Conservation (phyloP, 1,140 invertebrate genomes). For the Leguminivora glycinivorella region DNA sequence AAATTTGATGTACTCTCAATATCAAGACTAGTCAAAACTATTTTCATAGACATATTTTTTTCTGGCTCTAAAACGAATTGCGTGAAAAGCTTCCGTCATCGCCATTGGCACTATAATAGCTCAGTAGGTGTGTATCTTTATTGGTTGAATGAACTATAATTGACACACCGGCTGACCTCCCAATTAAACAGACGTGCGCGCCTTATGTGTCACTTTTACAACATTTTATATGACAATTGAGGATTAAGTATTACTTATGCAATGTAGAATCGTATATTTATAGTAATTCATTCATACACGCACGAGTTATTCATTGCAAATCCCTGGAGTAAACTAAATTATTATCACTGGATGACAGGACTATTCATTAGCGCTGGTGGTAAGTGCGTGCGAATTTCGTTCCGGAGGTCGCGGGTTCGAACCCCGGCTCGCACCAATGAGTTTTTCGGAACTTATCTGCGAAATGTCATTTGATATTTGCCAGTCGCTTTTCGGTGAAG, state of each 20-base stretch:
- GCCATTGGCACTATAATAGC: slow-evolving; percentile 49
- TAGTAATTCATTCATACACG: background rate
- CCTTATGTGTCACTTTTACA: slow-evolving; percentile 31
- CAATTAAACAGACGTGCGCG: slow-evolving; percentile 62
- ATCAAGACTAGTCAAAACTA: too few relatives aligned
- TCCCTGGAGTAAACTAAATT: background rate
- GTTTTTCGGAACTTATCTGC: too few relatives aligned
- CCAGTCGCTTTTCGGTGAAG: too few relatives aligned
- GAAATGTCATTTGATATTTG: too few relatives aligned
- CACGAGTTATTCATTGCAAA: background rate
- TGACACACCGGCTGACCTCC: slow-evolving; percentile 73
- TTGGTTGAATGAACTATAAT: slow-evolving; percentile 75
- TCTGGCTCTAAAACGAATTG: too few relatives aligned
- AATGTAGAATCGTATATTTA: background rate
- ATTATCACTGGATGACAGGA: background rate
- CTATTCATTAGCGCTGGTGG: too few relatives aligned
- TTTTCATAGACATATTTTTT: too few relatives aligned
- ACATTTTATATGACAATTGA: slow-evolving; percentile 5
- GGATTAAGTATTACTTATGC: slow-evolving; percentile 1
- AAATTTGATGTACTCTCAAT: too few relatives aligned
- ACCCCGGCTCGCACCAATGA: too few relatives aligned
- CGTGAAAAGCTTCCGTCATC: too few relatives aligned
- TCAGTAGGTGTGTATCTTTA: slow-evolving; percentile 71
- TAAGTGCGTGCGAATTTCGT: too few relatives aligned
- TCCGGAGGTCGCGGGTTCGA: too few relatives aligned